Evolutionary conservation across 1,140 invertebrate genomes (phyloP).

Genomic region (Nilaparvata lugens): DNA sequence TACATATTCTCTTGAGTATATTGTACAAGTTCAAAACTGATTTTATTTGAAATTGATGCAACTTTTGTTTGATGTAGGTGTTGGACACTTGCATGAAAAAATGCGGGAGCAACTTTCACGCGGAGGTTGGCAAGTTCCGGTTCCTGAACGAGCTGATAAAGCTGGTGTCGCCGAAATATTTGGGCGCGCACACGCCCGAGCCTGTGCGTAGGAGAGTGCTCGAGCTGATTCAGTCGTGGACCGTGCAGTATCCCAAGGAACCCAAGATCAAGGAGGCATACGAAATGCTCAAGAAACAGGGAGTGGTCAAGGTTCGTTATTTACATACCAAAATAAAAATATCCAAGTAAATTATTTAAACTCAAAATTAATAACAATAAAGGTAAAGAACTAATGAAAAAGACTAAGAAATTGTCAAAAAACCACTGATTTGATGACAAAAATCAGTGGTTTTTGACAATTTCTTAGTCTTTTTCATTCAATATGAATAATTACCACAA

Average conservation of each 20-base stretch:
- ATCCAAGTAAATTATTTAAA: too few relatives aligned
- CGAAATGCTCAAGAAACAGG: slow-evolving; percentile 89
- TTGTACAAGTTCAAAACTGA: too few relatives aligned
- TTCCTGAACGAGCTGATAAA: slow-evolving; percentile 98
- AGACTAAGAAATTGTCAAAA: too few relatives aligned
- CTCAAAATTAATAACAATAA: too few relatives aligned
- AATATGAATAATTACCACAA: too few relatives aligned
- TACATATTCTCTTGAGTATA: too few relatives aligned
- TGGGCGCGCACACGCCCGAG: slow-evolving; percentile 72
- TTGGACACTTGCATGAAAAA: slow-evolving; percentile 81
- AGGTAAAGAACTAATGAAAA: too few relatives aligned
- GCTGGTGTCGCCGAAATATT: slow-evolving; percentile 91
- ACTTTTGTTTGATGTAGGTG: slow-evolving; percentile 39
- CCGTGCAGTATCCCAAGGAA: slow-evolving; percentile 63
- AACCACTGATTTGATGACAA: too few relatives aligned
- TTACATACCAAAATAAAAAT: too few relatives aligned
- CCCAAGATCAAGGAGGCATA: slow-evolving; percentile 88
- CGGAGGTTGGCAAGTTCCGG: slow-evolving; percentile 89
- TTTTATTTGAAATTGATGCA: too few relatives aligned
- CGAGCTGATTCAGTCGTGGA: slow-evolving; percentile 80
- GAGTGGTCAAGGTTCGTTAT: slow-evolving; percentile 58
- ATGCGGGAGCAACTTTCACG: slow-evolving; percentile 74
- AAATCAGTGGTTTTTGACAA: too few relatives aligned
- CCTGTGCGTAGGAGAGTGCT: slow-evolving; percentile 73
- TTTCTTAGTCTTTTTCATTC: too few relatives aligned